Percentiles rank a stretch among this genome's conserved stretches.
Conservation (phyloP, 2,797 vertebrate species). For the Thalassophryne amazonica region DNA sequence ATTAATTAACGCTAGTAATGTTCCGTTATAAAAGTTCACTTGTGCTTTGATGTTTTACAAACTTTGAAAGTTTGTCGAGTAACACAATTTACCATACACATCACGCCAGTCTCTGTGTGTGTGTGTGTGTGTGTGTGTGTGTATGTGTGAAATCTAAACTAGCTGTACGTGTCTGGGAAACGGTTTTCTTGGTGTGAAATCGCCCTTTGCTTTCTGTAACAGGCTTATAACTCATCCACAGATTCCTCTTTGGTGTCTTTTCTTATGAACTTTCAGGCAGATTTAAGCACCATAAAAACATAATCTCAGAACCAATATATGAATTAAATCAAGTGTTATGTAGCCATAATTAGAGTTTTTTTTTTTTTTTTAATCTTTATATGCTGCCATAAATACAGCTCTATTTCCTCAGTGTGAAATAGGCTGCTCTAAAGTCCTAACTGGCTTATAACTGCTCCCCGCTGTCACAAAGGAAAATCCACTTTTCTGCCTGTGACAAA, state of each 20-base stretch:
- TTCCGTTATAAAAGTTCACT: no score
- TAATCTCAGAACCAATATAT: slow-evolving; percentile 25
- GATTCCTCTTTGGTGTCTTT: slow-evolving; percentile 30
- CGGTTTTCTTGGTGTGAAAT: slow-evolving; percentile 39
- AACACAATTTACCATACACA: no score
- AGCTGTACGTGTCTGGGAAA: slow-evolving; percentile 19
- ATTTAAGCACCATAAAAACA: slow-evolving; percentile 8
- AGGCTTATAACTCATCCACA: slow-evolving; percentile 29
- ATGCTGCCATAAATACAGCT: slow-evolving; percentile 7
- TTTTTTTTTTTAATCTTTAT: slow-evolving; percentile 20
- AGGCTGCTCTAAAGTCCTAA: slow-evolving; percentile 34
- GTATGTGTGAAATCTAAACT: slow-evolving; percentile 1
- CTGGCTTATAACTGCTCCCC: slow-evolving; percentile 35
- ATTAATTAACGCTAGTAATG: no score
- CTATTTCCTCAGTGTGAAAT: slow-evolving; percentile 44
- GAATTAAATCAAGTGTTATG: slow-evolving; percentile 39
- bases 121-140: no score
- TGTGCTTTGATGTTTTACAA: no score
- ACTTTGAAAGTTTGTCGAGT: no score
- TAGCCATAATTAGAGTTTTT: slow-evolving; percentile 23
- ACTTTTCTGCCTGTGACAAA: slow-evolving; percentile 41
- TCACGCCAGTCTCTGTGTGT: no score
- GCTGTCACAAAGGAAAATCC: slow-evolving; percentile 36
- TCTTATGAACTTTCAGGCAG: slow-evolving; percentile 3
- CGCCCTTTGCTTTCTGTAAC: slow-evolving; percentile 31